phyloP scores from a whole-genome alignment of 2,888 invertebrate species.

The Nephrotoma guestfalica region DNA sequence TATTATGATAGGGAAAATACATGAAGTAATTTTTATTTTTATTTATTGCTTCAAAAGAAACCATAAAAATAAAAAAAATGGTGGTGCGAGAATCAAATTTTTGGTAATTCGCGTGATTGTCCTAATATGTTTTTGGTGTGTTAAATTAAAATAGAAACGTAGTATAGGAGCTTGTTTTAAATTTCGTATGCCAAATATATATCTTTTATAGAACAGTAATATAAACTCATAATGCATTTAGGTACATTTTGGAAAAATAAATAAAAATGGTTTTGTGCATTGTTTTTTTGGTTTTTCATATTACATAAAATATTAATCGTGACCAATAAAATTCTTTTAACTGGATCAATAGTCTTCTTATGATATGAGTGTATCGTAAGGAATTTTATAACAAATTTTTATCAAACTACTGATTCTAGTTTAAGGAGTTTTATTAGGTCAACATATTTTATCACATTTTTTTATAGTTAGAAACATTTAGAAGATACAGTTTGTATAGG shows the following conservation, averaged over 20 bases:
- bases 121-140: background rate
- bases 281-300: background rate
- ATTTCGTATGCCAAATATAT: background rate
- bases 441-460: background rate
- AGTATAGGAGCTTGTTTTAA: background rate
- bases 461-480: background rate
- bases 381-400: background rate
- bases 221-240: background rate
- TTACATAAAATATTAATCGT: background rate
- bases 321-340: background rate
- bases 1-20: background rate
- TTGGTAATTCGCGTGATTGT: background rate
- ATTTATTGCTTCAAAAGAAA: background rate
- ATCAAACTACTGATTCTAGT: background rate
- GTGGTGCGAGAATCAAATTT: background rate
- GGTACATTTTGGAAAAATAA: background rate
- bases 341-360: background rate
- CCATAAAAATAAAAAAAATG: background rate
- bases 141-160: background rate
- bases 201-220: background rate
- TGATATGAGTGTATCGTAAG: background rate
- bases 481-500: background rate
- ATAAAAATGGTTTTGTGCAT: background rate
- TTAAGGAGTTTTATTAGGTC: background rate
- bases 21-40: background rate